phyloP scores from a whole-genome alignment of 2,113 vertebrate genomes.

The Tachysurus vachellii region DNA sequence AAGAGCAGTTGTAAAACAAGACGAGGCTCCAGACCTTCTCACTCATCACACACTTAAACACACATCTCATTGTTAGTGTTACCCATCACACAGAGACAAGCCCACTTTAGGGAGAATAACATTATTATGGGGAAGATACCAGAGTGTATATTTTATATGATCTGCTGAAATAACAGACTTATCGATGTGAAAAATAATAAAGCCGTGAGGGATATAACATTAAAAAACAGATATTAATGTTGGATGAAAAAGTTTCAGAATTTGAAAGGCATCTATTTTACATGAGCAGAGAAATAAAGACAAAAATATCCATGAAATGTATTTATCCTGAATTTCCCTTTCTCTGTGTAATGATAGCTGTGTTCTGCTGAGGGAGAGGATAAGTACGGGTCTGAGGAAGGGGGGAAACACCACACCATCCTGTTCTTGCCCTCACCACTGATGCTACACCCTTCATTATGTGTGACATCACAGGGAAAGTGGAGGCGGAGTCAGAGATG shows the following conservation, averaged over 20 bases:
- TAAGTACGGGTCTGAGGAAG: slow-evolving; percentile 19
- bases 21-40: background rate
- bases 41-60: background rate
- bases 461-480: slow-evolving; percentile 76
- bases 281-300: background rate
- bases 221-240: background rate
- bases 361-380: slow-evolving; percentile 10
- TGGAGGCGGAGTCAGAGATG: slow-evolving; percentile 62
- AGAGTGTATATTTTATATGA: background rate
- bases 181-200: background rate
- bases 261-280: background rate
- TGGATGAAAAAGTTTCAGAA: background rate
- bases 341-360: slow-evolving; percentile 2
- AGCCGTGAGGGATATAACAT: background rate
- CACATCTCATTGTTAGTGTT: background rate
- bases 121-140: background rate
- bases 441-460: slow-evolving; percentile 84
- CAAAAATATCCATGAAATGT: background rate
- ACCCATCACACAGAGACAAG: background rate
- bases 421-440: slow-evolving; percentile 67
- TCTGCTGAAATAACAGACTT: background rate
- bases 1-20: background rate
- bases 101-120: background rate
- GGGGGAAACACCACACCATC: slow-evolving; percentile 55
- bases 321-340: slow-evolving; percentile 26